Percentiles rank a stretch among this genome's conserved stretches.
Evolutionary conservation across 2,113 vertebrate genomes (phyloP).

Genomic region (Laterallus jamaicensis): DNA sequence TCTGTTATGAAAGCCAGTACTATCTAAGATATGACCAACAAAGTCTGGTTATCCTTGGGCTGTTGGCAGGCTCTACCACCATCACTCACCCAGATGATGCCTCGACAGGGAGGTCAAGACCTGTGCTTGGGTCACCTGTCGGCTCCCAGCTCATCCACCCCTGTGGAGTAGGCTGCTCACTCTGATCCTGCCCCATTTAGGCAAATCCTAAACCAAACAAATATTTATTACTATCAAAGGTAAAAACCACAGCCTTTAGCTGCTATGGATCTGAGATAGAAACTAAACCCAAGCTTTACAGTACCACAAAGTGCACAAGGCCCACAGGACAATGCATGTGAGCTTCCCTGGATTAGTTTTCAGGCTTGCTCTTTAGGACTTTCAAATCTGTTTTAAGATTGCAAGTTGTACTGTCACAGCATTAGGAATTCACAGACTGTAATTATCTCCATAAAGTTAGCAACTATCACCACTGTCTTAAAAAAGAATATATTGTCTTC

Average conservation of each 20-base stretch:
- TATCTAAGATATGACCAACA: not conserved
- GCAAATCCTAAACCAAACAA: not conserved
- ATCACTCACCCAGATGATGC: fast-evolving
- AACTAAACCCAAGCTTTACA: not conserved
- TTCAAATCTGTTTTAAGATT: not conserved
- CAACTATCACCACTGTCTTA: not conserved
- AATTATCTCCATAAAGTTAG: not conserved
- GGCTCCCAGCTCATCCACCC: not conserved
- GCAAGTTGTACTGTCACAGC: not conserved
- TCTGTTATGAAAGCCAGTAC: not conserved
- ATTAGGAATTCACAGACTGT: not conserved
- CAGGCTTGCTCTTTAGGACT: not conserved
- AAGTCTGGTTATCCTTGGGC: not conserved
- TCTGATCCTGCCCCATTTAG: not conserved
- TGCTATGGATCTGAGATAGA: not conserved
- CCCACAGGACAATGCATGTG: not conserved
- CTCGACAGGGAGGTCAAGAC: not conserved
- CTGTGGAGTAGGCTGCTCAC: not conserved
- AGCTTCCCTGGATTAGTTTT: not conserved
- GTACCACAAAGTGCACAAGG: not conserved
- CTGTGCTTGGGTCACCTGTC: not conserved
- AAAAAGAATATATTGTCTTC: not conserved
- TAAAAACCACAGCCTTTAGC: not conserved
- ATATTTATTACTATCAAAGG: not conserved
- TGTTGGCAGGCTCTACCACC: not conserved